Percentiles rank a stretch among this genome's conserved stretches.
These are phyloP conservation scores for Tetropium fuscum DNA, from an alignment of 2,888 invertebrate genomes.

Conservation along the genomic window DNA sequence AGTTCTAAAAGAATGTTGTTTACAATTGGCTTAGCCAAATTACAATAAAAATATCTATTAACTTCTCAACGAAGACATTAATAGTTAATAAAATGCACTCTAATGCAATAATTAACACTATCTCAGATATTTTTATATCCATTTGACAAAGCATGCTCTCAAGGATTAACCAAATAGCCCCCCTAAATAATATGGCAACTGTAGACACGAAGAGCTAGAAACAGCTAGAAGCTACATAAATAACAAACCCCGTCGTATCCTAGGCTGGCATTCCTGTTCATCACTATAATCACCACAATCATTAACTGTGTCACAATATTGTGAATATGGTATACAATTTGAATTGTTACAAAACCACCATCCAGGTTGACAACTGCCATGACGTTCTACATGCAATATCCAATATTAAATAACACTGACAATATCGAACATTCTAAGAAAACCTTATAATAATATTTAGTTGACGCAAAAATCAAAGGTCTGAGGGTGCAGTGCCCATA, in stretches of 20 bases:
- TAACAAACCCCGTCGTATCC: slow-evolving; percentile 67
- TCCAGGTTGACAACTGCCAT: slow-evolving; percentile 44
- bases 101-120: not conserved
- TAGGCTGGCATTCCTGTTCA: slow-evolving; percentile 69
- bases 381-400: slow-evolving; percentile 36
- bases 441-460: no score
- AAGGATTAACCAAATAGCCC: slow-evolving; percentile 35
- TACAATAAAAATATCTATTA: no score
- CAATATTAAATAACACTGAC: slow-evolving; percentile 32
- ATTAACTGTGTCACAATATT: slow-evolving; percentile 71
- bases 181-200: slow-evolving; percentile 37
- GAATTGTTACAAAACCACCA: slow-evolving; percentile 67
- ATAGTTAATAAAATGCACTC: no score
- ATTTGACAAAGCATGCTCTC: slow-evolving; percentile 13
- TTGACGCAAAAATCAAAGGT: no score
- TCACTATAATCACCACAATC: slow-evolving; percentile 77
- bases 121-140: slow-evolving; percentile 10
- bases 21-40: slow-evolving; percentile 9
- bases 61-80: no score
- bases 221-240: slow-evolving; percentile 45
- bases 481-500: no score
- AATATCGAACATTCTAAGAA: no score
- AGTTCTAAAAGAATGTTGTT: not conserved
- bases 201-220: slow-evolving; percentile 49
- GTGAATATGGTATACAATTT: slow-evolving; percentile 71